These are phyloP conservation scores for Alloscopus bannaensis DNA, from an alignment of 2,888 invertebrate species.

Conservation along the genomic window DNA sequence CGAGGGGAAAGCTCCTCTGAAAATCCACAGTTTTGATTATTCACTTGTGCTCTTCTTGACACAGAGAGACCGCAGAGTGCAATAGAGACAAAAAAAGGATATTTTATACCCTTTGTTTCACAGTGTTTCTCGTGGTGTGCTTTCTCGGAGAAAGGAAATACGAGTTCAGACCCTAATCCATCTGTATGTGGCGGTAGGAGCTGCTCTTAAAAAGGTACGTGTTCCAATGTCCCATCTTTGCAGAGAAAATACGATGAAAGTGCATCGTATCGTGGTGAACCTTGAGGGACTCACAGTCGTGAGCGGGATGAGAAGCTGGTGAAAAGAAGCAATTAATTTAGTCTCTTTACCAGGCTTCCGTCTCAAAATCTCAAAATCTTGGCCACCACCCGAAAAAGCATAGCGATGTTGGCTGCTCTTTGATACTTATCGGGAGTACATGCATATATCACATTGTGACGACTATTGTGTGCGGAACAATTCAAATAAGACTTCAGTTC, in stretches of 20 bases:
- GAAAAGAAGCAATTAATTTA: slow-evolving; percentile 43
- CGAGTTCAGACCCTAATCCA: too few relatives aligned
- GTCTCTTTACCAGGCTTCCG: slow-evolving; percentile 15
- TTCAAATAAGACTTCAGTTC: background rate
- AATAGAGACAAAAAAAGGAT: slow-evolving; percentile 12
- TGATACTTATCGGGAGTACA: background rate
- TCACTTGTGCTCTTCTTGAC: slow-evolving; percentile 21
- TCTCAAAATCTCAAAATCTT: background rate
- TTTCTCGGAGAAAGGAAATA: too few relatives aligned
- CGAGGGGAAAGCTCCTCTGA: too few relatives aligned
- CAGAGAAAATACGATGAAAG: too few relatives aligned
- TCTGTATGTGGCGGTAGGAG: too few relatives aligned
- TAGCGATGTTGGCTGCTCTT: background rate
- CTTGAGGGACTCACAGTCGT: background rate
- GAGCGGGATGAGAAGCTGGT: background rate
- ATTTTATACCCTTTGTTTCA: slow-evolving; percentile 26
- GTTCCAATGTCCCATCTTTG: too few relatives aligned
- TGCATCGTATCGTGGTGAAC: background rate
- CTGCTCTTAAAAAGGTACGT: too few relatives aligned
- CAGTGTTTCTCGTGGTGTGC: too few relatives aligned
- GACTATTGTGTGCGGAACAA: too few relatives aligned
- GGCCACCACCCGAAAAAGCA: background rate
- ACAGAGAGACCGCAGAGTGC: slow-evolving; percentile 29
- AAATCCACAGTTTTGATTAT: slow-evolving; percentile 54
- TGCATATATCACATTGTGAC: background rate